phyloP scores from a whole-genome alignment of 2,888 invertebrate species.

The Hydrotaea cyrtoneurina region DNA sequence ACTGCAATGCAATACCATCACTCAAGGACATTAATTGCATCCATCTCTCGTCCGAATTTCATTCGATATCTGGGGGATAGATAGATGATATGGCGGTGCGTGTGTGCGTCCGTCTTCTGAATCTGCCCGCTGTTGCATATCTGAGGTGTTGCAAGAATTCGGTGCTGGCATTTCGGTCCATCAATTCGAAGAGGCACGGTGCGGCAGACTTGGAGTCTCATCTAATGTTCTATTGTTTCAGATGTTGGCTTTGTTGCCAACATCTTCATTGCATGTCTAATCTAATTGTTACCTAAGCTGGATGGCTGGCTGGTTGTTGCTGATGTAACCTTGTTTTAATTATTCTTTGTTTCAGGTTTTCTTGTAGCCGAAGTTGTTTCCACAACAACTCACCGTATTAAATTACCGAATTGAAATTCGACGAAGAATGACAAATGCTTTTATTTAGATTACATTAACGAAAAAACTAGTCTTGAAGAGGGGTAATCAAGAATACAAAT shows the following conservation, averaged over 20 bases:
- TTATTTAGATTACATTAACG: background rate
- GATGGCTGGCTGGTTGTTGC: background rate
- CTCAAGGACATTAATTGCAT: constrained; percentile 62
- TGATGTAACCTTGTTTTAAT: constrained; percentile 61
- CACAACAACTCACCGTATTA: background rate
- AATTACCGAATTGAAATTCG: constrained; percentile 16
- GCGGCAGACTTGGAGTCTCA: background rate
- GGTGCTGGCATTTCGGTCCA: background rate
- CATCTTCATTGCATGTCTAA: constrained; percentile 17
- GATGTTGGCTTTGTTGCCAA: constrained; percentile 26
- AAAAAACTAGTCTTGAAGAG: background rate
- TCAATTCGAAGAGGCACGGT: constrained; percentile 2
- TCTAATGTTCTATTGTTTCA: constrained; percentile 61
- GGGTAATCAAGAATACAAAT: background rate
- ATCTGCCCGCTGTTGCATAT: background rate
- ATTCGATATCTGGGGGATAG: constrained; percentile 48
- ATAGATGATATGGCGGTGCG: too few species aligned
- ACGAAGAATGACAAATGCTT: background rate
- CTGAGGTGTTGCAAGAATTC: background rate
- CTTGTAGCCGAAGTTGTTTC: background rate
- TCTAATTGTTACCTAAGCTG: background rate
- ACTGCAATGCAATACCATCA: constrained; percentile 48
- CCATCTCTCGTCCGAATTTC: constrained; percentile 44
- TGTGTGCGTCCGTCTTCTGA: background rate
- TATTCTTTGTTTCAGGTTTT: background rate